Base-by-base conservation (phyloP, 1,140 invertebrate species). In the Hylyphantes graminicola region DNA sequence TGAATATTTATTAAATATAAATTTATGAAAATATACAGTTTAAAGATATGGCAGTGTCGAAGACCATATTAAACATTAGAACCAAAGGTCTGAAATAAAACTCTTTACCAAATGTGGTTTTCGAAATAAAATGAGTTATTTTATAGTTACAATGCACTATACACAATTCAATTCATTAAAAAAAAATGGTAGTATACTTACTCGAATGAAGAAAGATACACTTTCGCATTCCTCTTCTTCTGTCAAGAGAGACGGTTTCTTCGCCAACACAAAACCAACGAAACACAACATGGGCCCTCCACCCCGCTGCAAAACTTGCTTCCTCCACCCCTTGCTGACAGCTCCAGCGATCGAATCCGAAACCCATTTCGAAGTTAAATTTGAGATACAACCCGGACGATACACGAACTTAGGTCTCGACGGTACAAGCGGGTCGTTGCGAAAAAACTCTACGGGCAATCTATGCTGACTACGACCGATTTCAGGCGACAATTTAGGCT, bases 221-320 rank as follows among this genome's bases (percentile, higher is more conserved):
- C 93, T 93, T 89, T 95, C 94, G 7, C 95, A 88, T 90, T 95
- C 93, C 88, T 95, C 93, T 85, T 95, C 93, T 87, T 94, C 94
- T 3, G 93, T 95, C n/a, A 95, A 89, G 68, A 95, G 92, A 7
- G 65, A 92, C 91, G 88, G 86, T 2, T 93, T 94, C 50, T 94
- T 93, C 8, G 94, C 94, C 75, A 95, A 88, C 64, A 93, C 94
- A 0, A 95, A 92, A 12, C 94, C 94, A 59, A 95, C 93, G 6
- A 95, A 88, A 21, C 94, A 93, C 87, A 95, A 93, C 9, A 91
- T 92, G 0, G 94, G 93, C 88, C 94, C 70, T 21, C 53, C 54
- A 11, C 77, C 93, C 0, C 93, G 93, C 88, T 92, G 93, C 13
- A 94, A 90, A 0, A 94, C 89, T 86, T 91, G 91, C 86, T 91